These are phyloP conservation scores for Ptyas mucosa DNA, from an alignment of 2,113 vertebrate species.

Conservation along the genomic window DNA sequence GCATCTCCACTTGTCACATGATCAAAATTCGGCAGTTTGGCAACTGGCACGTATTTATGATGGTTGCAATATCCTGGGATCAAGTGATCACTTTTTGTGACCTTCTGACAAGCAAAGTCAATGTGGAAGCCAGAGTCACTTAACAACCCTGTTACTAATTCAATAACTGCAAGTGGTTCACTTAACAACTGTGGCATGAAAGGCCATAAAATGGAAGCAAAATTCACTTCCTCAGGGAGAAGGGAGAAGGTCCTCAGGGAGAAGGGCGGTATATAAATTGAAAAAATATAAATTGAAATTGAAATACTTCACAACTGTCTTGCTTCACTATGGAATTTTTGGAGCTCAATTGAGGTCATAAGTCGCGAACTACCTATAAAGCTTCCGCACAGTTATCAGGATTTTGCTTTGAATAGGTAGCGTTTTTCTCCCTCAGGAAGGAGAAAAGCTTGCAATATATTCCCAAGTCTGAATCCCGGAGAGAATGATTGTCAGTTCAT, in stretches of 20 bases:
- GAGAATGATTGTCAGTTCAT: neutral
- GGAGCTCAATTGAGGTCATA: neutral
- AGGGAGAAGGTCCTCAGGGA: too few relatives aligned
- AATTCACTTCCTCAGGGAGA: too few relatives aligned
- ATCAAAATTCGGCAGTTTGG: neutral
- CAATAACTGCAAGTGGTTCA: neutral
- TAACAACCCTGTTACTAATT: neutral
- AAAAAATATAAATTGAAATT: too few relatives aligned
- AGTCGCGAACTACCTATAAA: neutral
- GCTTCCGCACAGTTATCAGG: neutral
- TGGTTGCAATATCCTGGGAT: neutral
- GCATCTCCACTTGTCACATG: neutral
- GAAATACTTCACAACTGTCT: neutral
- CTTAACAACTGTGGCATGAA: neutral
- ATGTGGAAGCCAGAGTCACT: neutral
- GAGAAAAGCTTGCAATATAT: neutral
- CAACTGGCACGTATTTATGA: neutral
- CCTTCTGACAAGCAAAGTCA: neutral
- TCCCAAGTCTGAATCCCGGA: neutral
- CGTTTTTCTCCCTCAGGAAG: neutral
- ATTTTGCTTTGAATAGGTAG: neutral
- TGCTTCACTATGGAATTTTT: neutral
- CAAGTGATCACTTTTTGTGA: neutral
- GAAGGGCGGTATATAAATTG: too few relatives aligned
- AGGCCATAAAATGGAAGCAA: neutral